A percentile compares a stretch with the other conserved stretches of the same genome.
Conservation (phyloP, 1,140 invertebrate genomes). For the Tenebrio molitor region DNA sequence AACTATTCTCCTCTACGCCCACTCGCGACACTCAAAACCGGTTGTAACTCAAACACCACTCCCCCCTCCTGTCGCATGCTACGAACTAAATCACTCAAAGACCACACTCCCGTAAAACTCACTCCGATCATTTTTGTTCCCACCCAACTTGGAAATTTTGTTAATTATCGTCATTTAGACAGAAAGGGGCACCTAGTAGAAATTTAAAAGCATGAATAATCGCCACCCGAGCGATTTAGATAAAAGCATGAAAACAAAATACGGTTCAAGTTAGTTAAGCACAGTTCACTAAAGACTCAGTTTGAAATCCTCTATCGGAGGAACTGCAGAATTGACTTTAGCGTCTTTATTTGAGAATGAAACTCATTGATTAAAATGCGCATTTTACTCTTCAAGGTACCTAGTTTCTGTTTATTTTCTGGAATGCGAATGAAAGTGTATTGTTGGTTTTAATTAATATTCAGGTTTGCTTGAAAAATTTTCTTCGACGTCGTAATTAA, state of each 20-base stretch:
- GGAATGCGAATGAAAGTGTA: slow-evolving; percentile 41
- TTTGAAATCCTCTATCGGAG: slow-evolving; percentile 51
- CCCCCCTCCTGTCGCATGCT: no score
- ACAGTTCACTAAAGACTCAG: slow-evolving; percentile 50
- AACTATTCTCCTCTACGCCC: slow-evolving; percentile 16
- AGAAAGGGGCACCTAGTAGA: slow-evolving; percentile 1
- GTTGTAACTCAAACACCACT: no score
- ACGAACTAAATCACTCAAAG: slow-evolving; percentile 9
- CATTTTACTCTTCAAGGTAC: slow-evolving; percentile 50
- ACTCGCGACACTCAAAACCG: no score
- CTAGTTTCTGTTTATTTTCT: slow-evolving; percentile 51
- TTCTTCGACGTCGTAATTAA: slow-evolving; percentile 12
- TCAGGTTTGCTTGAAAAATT: slow-evolving; percentile 25
- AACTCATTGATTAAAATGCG: slow-evolving; percentile 56
- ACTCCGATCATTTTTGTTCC: slow-evolving; percentile 3
- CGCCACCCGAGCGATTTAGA: slow-evolving; percentile 47
- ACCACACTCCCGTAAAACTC: slow-evolving; percentile 10
- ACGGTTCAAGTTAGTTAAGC: slow-evolving; percentile 46
- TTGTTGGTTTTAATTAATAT: slow-evolving; percentile 53
- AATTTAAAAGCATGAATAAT: slow-evolving; percentile 49
- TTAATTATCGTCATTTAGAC: slow-evolving; percentile 35
- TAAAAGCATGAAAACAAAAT: slow-evolving; percentile 49
- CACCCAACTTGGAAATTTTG: slow-evolving; percentile 16
- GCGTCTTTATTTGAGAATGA: slow-evolving; percentile 50
- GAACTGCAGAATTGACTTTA: slow-evolving; percentile 49